Percentiles rank a stretch among this genome's conserved stretches.
Conservation (phyloP, 2,888 invertebrate genomes). For the Aromia moschata region DNA sequence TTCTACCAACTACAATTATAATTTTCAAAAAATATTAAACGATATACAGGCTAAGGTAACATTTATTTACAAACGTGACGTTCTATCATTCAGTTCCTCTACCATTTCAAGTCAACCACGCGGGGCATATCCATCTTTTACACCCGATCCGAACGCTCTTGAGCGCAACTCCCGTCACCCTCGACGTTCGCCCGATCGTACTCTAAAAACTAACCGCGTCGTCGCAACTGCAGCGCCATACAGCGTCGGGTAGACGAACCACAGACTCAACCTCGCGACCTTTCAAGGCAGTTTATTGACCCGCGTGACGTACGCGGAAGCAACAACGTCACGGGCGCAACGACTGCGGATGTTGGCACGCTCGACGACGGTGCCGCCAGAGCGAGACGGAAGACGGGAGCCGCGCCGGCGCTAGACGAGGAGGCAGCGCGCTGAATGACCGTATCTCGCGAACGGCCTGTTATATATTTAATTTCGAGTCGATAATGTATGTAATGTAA, state of each 20-base stretch:
- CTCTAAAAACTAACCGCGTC: conserved; percentile 16
- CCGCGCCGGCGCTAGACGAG: conserved; percentile 9
- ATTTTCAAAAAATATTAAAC: no score
- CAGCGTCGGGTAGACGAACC: conserved; percentile 54
- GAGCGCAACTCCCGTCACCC: no score
- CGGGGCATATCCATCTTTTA: no score
- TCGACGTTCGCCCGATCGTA: neutral
- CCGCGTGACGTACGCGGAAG: conserved; percentile 62
- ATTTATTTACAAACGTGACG: no score
- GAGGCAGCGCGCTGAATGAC: conserved; percentile 33
- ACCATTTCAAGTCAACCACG: no score
- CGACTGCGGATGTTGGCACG: conserved; percentile 56
- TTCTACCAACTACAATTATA: no score
- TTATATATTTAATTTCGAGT: conserved; percentile 36
- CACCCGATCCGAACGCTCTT: no score
- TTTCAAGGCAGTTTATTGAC: conserved; percentile 65
- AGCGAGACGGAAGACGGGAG: conserved; percentile 12
- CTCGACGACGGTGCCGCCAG: conserved; percentile 35
- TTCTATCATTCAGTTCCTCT: no score
- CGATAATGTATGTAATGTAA: no score
- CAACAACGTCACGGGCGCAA: conserved; percentile 59
- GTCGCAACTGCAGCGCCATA: conserved; percentile 47
- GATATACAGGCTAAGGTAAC: no score
- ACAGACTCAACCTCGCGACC: conserved; percentile 56
- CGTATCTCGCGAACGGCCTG: conserved; percentile 29